Evolutionary conservation across 2,113 vertebrate genomes (phyloP), one percentile per base, ranked within the genome.

Genomic region (Rousettus leschenaultii): DNA sequence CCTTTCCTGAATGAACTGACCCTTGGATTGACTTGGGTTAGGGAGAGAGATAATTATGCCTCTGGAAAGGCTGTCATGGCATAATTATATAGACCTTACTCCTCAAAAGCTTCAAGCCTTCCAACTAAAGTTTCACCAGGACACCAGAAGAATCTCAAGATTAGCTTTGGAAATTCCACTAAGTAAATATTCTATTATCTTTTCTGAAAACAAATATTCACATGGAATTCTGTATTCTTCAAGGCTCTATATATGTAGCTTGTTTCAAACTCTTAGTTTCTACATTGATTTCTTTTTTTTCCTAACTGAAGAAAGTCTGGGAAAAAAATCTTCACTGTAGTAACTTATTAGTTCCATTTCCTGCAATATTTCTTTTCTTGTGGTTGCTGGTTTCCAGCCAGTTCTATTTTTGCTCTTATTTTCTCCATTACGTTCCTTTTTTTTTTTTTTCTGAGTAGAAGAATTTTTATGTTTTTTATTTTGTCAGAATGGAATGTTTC

Each of bases 361-460:
- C 97, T 98, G 97, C 97, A 86, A 91, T 91, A 89, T 57, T 95
- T 97, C 90, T 98, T 97, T 98, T 98, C 88, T 97, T 98, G 89
- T 98, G 97, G 89, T 97, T 95, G 93, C 97, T 98, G 98, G 95
- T 97, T 97, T 98, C 71, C 38, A 97, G 97, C 97, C 98, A 98
- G 86, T 96, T 98, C 98, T 98, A 98, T 98, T 98, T 98, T 98
- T 98, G 94, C 57, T 61, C 95, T 97, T 92, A 83, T 92, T 97
- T 95, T 70, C 2, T 48, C 91, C 5, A 1, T 95, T 86, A 68
- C 78, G 86, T 97, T 97, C 66, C 73, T 40, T 43, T 74, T 83
- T 65, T 61, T 86, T 11, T 51, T 77, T 68, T 35, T 51, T 9
- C 91, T 93, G 85, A 40, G 79, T 94, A 87, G 77, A 94, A 82